Percentiles rank a stretch among this genome's conserved stretches.
These are phyloP conservation scores for Tetragonula clypearis DNA, from an alignment of 1,140 invertebrate genomes.

Conservation along the genomic window DNA sequence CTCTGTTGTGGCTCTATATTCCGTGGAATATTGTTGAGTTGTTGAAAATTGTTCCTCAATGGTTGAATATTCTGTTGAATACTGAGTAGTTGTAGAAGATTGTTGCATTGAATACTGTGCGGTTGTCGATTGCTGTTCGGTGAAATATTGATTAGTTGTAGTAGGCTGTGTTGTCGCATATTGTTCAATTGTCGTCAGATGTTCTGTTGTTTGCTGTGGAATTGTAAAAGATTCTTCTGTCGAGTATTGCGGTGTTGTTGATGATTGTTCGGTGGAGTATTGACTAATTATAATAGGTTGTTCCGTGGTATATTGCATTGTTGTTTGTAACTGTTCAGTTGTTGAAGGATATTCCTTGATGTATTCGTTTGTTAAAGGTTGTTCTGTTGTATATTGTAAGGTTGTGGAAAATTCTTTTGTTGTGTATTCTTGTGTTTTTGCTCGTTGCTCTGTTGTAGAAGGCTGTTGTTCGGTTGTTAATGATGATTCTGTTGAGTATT, in stretches of 20 bases:
- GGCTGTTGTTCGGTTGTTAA: too few species aligned
- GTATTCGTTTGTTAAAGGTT: background rate
- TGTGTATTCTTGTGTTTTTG: background rate
- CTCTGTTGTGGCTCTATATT: background rate
- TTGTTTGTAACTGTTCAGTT: slow-evolving; percentile 22
- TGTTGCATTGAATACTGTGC: background rate
- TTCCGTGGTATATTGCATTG: slow-evolving; percentile 4
- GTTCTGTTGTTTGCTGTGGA: background rate
- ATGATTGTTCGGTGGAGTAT: background rate
- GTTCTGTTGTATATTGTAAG: background rate
- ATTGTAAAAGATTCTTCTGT: slow-evolving; percentile 27
- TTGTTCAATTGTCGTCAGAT: slow-evolving; percentile 3
- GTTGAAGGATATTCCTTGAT: background rate
- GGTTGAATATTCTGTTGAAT: background rate
- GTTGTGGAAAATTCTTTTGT: background rate
- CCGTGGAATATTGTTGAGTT: slow-evolving; percentile 18
- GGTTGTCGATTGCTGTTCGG: slow-evolving; percentile 1
- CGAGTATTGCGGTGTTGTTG: background rate
- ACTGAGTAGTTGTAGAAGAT: slow-evolving; percentile 2
- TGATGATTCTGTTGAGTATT: background rate
- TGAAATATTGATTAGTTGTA: background rate
- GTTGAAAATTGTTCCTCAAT: background rate
- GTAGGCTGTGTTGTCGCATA: background rate
- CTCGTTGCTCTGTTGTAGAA: slow-evolving; percentile 10
- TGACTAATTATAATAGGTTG: slow-evolving; percentile 11